A percentile compares a stretch with the other conserved stretches of the same genome.
Conservation (phyloP, 2,797 vertebrate species). For the Neosilurus hyrtlii region DNA sequence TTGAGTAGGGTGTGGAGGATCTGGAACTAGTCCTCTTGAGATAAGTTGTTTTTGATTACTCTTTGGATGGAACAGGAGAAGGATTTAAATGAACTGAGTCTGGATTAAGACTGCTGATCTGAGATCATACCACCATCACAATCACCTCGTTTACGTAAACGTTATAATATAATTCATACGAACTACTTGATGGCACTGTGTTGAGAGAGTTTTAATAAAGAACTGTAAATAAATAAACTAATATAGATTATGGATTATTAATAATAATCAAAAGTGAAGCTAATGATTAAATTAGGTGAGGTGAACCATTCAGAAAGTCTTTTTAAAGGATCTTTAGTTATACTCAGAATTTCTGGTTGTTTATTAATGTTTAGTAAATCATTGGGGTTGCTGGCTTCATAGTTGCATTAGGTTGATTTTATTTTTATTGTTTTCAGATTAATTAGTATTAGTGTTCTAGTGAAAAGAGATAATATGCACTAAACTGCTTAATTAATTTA, state of each 20-base stretch:
- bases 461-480: not conserved
- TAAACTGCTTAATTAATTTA: not conserved
- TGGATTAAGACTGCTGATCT: slow-evolving; percentile 5
- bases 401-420: not conserved
- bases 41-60: slow-evolving; percentile 35
- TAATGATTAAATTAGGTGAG: not conserved
- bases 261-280: not conserved
- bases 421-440: not conserved
- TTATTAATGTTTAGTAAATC: not conserved
- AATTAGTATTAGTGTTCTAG: not conserved
- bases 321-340: not conserved
- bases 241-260: not conserved
- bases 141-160: not conserved
- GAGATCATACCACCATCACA: not conserved
- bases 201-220: not conserved
- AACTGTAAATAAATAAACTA: not conserved
- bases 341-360: not conserved
- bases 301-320: not conserved
- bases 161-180: not conserved
- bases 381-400: not conserved
- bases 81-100: not conserved
- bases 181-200: not conserved
- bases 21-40: slow-evolving; percentile 4
- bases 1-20: slow-evolving; percentile 15
- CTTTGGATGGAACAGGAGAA: slow-evolving; percentile 7